Evolutionary conservation across 2,797 vertebrate species (phyloP), one percentile per base, ranked within the genome.

Genomic region (Smutsia gigantea): DNA sequence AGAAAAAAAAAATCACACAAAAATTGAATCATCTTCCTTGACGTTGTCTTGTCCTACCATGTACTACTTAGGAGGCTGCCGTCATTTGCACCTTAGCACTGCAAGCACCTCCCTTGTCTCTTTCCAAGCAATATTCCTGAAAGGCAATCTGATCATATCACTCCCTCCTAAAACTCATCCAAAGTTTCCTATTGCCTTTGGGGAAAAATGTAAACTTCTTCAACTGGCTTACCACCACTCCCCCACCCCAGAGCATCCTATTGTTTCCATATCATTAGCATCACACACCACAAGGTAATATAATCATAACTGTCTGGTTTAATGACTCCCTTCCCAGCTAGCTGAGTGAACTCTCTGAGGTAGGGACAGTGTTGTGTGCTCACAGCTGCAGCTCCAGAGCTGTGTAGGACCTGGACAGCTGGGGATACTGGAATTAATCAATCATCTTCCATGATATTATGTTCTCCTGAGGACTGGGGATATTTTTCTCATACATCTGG

Each of bases 141-240:
- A 96, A 93, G 63, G 66, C 39, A 81, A 90, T 55, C 29, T 72
- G 42, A 93, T 77, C 49, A 57, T 4, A 64, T 64, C 78, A 49
- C 25, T 92, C 34, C 13, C 34, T 68, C 34, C 90, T 87, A 90
- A 95, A 93, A 82, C 12, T 39, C 72, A n/a, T 82, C 92, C 68
- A 69, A 90, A 92, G 55, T 27, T 59, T 93, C 71, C 63, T 74
- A 9, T 8, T 89, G 37, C 15, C 15, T 55, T 49, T 18, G 34
- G 46, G 77, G 17, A n/a, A 71, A 84, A 12, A 25, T 53, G 84
- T 94, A 37, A 77, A 57, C 11, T 37, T 61, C n/a, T 92, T 87
- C 68, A n/a, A 4, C 4, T 13, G 19, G n/a, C 27, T 90, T 46
- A 34, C 8, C 78, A 51, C 46, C 46, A 11, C 46, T 11, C 46